phyloP scores from a whole-genome alignment of 2,797 vertebrate genomes.

The Sparidentex hasta region DNA sequence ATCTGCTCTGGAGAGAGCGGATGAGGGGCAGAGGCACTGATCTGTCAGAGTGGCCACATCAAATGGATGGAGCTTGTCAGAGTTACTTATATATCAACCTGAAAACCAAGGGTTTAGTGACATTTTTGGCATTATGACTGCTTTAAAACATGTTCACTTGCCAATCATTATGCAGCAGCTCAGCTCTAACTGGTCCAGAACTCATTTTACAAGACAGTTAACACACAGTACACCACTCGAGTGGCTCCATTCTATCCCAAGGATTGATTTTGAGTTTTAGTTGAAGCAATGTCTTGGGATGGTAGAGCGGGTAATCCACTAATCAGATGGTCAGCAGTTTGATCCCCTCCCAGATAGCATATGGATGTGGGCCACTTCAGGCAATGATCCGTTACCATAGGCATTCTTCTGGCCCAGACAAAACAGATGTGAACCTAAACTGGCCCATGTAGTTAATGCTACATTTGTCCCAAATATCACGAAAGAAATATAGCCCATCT shows the following conservation, averaged over 20 bases:
- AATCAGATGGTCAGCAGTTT: too few relatives aligned
- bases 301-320: too few relatives aligned
- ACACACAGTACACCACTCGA: background rate
- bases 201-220: background rate
- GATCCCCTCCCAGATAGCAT: too few relatives aligned
- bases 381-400: too few relatives aligned
- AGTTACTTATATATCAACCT: slow-evolving; percentile 5
- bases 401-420: too few relatives aligned
- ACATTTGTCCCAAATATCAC: too few relatives aligned
- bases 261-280: background rate
- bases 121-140: background rate
- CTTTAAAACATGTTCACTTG: background rate
- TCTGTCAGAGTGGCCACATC: slow-evolving; percentile 48
- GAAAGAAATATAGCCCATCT: too few relatives aligned
- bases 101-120: background rate
- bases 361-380: too few relatives aligned
- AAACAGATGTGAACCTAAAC: too few relatives aligned
- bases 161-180: background rate
- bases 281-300: too few relatives aligned
- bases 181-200: background rate
- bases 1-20: slow-evolving; percentile 76
- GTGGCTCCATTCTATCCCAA: background rate
- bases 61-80: slow-evolving; percentile 25
- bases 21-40: slow-evolving; percentile 65
- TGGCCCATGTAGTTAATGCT: too few relatives aligned